phyloP scores from a whole-genome alignment of 2,888 invertebrate genomes.

The Coenonympha glycerion region DNA sequence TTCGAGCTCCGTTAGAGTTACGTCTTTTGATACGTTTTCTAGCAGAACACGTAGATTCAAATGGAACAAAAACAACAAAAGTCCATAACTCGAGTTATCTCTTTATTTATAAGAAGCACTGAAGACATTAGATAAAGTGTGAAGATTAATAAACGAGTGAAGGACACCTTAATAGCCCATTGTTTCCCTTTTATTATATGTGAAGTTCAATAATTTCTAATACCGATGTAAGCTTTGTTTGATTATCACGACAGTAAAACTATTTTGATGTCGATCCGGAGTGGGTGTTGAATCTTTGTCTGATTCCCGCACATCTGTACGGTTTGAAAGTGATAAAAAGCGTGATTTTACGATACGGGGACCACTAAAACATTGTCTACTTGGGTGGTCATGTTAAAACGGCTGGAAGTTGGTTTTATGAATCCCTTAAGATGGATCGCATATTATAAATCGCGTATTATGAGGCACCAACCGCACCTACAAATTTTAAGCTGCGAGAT shows the following conservation, averaged over 20 bases:
- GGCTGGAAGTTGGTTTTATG: slow-evolving; percentile 17
- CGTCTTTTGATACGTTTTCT: too few species aligned
- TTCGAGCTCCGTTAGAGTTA: too few species aligned
- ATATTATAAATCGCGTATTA: not conserved
- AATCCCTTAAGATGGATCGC: not conserved
- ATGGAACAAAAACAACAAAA: too few species aligned
- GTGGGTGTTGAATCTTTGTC: slow-evolving; percentile 66
- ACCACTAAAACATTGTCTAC: slow-evolving; percentile 64
- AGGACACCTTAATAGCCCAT: slow-evolving; percentile 2
- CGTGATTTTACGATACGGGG: slow-evolving; percentile 69
- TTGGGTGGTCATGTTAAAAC: slow-evolving; percentile 61
- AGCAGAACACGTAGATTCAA: too few species aligned
- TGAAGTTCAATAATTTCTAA: slow-evolving; percentile 41
- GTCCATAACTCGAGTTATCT: too few species aligned
- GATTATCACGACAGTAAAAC: slow-evolving; percentile 49
- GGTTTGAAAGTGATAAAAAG: slow-evolving; percentile 61
- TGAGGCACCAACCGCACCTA: not conserved
- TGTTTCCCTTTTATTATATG: slow-evolving; percentile 11
- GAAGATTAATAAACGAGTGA: slow-evolving; percentile 6
- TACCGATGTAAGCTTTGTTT: slow-evolving; percentile 44
- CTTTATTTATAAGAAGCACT: too few species aligned
- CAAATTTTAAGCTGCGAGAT: too few species aligned
- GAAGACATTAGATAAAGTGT: not conserved
- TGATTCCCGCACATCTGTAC: slow-evolving; percentile 51
- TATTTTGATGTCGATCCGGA: slow-evolving; percentile 41